Base-by-base conservation (phyloP, 2,797 vertebrate genomes). In the Anguilla marmorata region DNA sequence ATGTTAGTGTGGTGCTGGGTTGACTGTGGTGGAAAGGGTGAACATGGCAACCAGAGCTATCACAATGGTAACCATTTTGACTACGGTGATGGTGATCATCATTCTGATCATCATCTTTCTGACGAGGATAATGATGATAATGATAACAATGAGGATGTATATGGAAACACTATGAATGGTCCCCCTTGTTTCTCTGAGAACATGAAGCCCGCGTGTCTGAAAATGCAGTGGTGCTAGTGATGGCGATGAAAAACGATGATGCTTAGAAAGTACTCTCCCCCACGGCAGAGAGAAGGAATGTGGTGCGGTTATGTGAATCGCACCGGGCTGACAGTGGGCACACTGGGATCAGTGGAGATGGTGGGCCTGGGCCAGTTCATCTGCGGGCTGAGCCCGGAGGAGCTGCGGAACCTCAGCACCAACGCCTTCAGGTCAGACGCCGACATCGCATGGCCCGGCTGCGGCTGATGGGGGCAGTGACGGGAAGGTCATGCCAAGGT, bases 321-420 rank as follows among this genome's bases (percentile, higher is more conserved):
- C 30, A 90, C 91, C 88, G 90, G 89, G 56, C 79, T 93, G 88
- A 92, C 84, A 9, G 91, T 86, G 0, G 0, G 63, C 84, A 82
- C 84, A 69, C 91, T 97, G 33, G 89, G 82, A 48, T 90, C 89
- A 5, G 24, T 91, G 58, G 94, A 96, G 14, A 91, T 96, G 87
- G 91, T 92, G 0, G 88, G 91, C 12, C 88, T 97, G 80, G 87
- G 91, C 85, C 90, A 86, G 72, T 96, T 96, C 90, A 91, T 97
- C 89, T 96, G 95, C 88, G 96, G 96, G 76, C 91, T 96, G 9
- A 93, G 85, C 89, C 21, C 90, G 37, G 37, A 37, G 0, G 93
- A 96, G 89, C 91, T 93, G 2, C 0, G 24, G 11, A 91, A 93
- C 87, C 90, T 97, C 86, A 88, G 85, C 87, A 0, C 54, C 0